Percentiles rank a stretch among this genome's conserved stretches.
Evolutionary conservation across 1,140 invertebrate species (phyloP).

Genomic region (Mycetomoellerius zeteki): DNA sequence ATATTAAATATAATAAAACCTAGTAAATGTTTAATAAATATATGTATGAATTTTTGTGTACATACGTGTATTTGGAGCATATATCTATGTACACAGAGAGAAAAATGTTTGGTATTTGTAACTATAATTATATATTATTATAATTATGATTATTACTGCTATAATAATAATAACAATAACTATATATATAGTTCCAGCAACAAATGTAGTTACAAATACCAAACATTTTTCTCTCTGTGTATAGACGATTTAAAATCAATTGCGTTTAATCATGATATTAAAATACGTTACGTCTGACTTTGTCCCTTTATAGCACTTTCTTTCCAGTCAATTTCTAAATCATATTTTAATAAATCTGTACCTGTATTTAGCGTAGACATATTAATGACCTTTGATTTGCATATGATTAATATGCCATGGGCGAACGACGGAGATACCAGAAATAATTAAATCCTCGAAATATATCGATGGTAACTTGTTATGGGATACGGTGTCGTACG

Average conservation of each 20-base stretch:
- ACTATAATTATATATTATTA: too few species aligned
- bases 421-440: conserved; percentile 47
- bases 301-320: not conserved
- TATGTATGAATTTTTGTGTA: conserved; percentile 1
- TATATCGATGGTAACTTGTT: conserved; percentile 69
- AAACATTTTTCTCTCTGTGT: too few species aligned
- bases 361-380: conserved; percentile 56
- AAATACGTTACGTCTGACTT: not conserved
- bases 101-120: too few species aligned
- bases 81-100: too few species aligned
- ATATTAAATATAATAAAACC: conserved; percentile 48
- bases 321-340: not conserved
- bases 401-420: conserved; percentile 77
- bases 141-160: too few species aligned
- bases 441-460: conserved; percentile 80
- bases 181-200: too few species aligned
- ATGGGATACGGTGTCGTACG: conserved; percentile 26
- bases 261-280: too few species aligned
- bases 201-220: too few species aligned
- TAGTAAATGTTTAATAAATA: conserved; percentile 27
- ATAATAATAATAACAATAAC: too few species aligned
- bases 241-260: not conserved
- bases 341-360: conserved; percentile 66
- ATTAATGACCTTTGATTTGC: conserved; percentile 78
- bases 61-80: not conserved